These are phyloP conservation scores for Habropoda laboriosa DNA, from an alignment of 1,140 invertebrate species.

Conservation along the genomic window DNA sequence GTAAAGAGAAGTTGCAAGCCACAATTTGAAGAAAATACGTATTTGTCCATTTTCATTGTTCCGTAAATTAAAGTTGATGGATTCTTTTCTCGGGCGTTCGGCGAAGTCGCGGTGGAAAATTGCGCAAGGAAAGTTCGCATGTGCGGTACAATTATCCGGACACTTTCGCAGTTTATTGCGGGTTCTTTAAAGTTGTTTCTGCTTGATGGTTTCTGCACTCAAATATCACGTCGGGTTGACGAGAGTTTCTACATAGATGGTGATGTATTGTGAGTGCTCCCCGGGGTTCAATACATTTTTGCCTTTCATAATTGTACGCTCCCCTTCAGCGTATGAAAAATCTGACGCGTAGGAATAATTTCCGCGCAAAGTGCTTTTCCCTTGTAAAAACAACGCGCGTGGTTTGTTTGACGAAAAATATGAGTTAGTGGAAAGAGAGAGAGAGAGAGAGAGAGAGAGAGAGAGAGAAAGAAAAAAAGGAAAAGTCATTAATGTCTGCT, in stretches of 20 bases:
- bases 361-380: neutral
- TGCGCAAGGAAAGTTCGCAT: neutral
- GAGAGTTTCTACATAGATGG: neutral
- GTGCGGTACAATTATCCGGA: neutral
- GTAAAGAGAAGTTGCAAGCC: neutral
- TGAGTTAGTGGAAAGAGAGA: neutral
- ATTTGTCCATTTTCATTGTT: neutral
- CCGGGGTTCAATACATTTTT: slow-evolving; percentile 12
- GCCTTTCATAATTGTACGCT: neutral
- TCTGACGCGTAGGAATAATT: neutral
- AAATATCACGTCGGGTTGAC: slow-evolving; percentile 1
- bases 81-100: neutral
- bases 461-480: too few relatives aligned
- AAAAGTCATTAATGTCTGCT: neutral
- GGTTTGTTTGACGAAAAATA: neutral
- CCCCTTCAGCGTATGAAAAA: neutral
- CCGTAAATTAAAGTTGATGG: neutral
- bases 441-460: too few relatives aligned
- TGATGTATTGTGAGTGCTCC: slow-evolving; percentile 9
- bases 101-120: neutral
- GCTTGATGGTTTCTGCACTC: neutral
- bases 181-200: neutral
- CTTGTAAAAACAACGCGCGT: neutral
- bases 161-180: neutral
- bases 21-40: neutral